Base-by-base conservation (phyloP, 2,113 vertebrate species). In the Sorex fumeus region DNA sequence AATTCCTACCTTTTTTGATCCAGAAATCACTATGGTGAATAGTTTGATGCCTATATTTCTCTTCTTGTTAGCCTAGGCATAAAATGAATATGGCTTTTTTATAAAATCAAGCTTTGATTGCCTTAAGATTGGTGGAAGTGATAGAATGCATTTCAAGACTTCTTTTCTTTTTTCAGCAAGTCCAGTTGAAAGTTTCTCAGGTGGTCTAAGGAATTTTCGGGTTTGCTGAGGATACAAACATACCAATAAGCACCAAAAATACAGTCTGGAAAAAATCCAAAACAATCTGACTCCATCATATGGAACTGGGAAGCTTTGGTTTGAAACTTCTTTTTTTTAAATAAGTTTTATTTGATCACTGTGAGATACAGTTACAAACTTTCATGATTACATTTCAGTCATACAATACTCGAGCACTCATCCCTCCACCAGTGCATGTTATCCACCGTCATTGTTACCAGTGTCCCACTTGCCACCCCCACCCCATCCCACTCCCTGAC, bases 161-260 rank as follows among this genome's bases (percentile, higher is more conserved):
- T 84, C 15, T 88, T 84, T 80, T 36, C 69, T 81, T 77, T 71
- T 62, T 45, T 83, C 40, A 64, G 57, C 50, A 92, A 93, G 47
- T 25, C 50, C 50, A 70, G 45, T 74, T 23, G 30, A 60, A 60
- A 6, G 6, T 60, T 60, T 60, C 18, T 3, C 18, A 23, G 57
- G 57, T 60, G 57, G 57, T 23, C 18, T 60, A 8, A 60, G 57
- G 57, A 60, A 60, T 23, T 19, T 19, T 16, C 21, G 18, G 57
- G 21, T 60, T 60, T 60, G 57, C 57, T 60, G 57, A 60, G 57
- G 18, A 3, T 23, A 60, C 57, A 60, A 23, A 40, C 40, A 40
- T 40, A 40, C 40, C 40, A 40, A 7, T 7, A 40, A 40, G 40
- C 40, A 40, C 40, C 40, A 40, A 40, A 40, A 40, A 40, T 40